Base-by-base conservation (phyloP, 1,140 invertebrate species). In the Drosophila funebris region DNA sequence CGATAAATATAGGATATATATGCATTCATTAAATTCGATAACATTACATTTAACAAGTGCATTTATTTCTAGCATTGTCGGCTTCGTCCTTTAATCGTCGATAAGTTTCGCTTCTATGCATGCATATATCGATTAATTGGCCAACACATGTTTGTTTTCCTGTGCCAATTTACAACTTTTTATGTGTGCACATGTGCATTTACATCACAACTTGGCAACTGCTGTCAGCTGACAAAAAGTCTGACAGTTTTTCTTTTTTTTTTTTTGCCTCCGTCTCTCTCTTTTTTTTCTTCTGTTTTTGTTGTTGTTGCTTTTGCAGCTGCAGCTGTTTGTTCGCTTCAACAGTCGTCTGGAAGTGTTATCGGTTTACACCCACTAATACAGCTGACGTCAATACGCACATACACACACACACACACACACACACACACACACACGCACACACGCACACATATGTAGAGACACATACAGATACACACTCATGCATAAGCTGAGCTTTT, bases 151-250 rank as follows among this genome's bases (percentile, higher is more conserved):
- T 36, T 36, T 36, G 4, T 36, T 3, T 36, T 36, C 33, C 20
- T 48, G 22, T 48, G 24, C 22, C 44, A 48, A 48, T 29, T 48
- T 48, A 48, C 44, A 48, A 48, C n/a, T 29, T 48, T 48, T 8
- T 2, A 16, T 2, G 16, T 36, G 33, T 31, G 27, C 46, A 50
- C 29, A 20, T 37, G 18, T 14, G 13, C 43, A 44, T 52, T 52
- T 52, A 33, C 48, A 52, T 33, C 16, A 60, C 18, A 60, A 60
- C 7, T 27, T 53, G 57, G 39, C 50, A 70, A 31, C 31, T 63
- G 56, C 22, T 43, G 67, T 46, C 27, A 66, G 68, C 68, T 64
- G 52, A 56, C 61, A 58, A 31, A 31, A 16, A 57, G 43, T 57
- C 52, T 64, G 66, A 43, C 66, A 62, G 46, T 20, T 50, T 20